Percentiles rank a stretch among this genome's conserved stretches.
Evolutionary conservation across 1,140 invertebrate species (phyloP).

Genomic region (Camponotus pennsylvanicus): DNA sequence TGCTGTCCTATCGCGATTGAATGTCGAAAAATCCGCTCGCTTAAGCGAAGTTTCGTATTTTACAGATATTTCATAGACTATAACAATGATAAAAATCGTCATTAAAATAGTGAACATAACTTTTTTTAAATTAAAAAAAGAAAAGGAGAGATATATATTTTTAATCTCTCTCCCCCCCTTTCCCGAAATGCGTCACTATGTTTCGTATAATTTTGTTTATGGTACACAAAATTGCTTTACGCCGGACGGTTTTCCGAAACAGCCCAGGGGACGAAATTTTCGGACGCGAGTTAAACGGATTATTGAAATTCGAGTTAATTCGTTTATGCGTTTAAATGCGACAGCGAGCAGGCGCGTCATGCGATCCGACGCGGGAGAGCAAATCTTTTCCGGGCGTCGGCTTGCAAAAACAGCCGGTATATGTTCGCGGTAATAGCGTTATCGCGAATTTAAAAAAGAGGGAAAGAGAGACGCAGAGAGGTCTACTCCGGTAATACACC

Average conservation of each 20-base stretch:
- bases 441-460: constrained; percentile 71
- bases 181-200: constrained; percentile 20
- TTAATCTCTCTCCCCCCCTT: background rate
- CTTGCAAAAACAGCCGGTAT: constrained; percentile 53
- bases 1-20: background rate
- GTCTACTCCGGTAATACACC: constrained; percentile 55
- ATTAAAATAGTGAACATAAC: background rate
- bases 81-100: background rate
- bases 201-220: constrained; percentile 58
- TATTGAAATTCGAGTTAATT: constrained; percentile 65
- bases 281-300: constrained; percentile 46
- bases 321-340: constrained; percentile 55
- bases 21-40: background rate
- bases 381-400: constrained; percentile 51
- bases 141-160: background rate
- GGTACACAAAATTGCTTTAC: constrained; percentile 33
- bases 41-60: background rate
- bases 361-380: constrained; percentile 36
- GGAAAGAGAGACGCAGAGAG: constrained; percentile 19
- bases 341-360: constrained; percentile 50
- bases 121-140: constrained; percentile 6
- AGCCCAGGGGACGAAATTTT: constrained; percentile 41
- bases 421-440: constrained; percentile 64
- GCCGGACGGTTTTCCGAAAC: constrained; percentile 38
- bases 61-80: background rate